Evolutionary conservation across 2,113 vertebrate species (phyloP).

Genomic region (Camelus dromedarius): DNA sequence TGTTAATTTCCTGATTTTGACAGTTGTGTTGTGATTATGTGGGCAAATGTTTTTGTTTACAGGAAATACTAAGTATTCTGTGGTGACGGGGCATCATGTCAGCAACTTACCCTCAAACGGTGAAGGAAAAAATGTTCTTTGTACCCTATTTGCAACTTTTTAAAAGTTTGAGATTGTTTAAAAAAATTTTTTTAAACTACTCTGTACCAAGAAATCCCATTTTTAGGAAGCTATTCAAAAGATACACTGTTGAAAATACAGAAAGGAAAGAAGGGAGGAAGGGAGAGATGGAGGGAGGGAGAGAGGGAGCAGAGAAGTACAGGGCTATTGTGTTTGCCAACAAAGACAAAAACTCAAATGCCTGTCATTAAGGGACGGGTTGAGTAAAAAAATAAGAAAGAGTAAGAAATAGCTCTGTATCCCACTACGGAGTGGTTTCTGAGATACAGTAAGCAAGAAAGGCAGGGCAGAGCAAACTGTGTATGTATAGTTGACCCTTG

Average conservation of each 20-base stretch:
- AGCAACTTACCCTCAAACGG: background rate
- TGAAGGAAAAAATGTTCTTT: background rate
- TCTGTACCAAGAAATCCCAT: slow-evolving; percentile 9
- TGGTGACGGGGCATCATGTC: background rate
- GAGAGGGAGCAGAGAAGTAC: background rate
- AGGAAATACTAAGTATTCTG: background rate
- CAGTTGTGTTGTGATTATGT: background rate
- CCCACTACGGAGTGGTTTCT: background rate
- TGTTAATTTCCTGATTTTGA: slow-evolving; percentile 40
- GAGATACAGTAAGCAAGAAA: background rate
- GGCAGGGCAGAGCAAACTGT: background rate
- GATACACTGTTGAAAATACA: background rate
- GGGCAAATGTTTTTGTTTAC: background rate
- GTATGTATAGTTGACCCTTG: background rate
- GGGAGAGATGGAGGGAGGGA: background rate
- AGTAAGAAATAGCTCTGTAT: background rate
- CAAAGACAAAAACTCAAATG: slow-evolving; percentile 31
- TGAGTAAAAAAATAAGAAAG: background rate
- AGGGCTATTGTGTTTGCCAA: slow-evolving; percentile 17
- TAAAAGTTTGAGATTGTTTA: slow-evolving; percentile 3
- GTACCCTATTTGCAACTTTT: background rate
- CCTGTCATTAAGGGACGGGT: background rate
- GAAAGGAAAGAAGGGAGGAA: background rate
- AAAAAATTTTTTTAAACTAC: background rate
- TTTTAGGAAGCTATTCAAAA: slow-evolving; percentile 54